Conservation (phyloP, 92 coral and sea anemone genomes). For the Phenganax marumi region DNA sequence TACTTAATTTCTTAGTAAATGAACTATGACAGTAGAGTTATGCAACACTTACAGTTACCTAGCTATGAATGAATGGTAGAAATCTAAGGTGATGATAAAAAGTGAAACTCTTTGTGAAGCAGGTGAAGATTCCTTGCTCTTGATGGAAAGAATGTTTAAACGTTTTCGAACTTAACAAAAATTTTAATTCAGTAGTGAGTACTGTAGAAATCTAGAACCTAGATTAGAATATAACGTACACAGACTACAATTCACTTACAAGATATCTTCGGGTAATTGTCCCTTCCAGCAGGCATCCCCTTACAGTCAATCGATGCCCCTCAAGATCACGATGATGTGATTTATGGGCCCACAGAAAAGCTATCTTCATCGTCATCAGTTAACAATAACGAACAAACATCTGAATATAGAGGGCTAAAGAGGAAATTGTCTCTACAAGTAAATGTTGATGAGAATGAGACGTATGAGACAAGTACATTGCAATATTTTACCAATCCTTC, state of each 20-base stretch:
- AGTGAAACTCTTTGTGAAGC: too few species aligned
- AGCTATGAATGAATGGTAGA: too few species aligned
- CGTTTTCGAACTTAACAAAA: too few species aligned
- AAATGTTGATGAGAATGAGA: background rate
- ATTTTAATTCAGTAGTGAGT: too few species aligned
- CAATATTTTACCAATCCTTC: slow-evolving; percentile 12
- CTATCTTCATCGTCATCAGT: background rate
- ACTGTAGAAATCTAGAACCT: too few species aligned
- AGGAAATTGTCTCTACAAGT: background rate
- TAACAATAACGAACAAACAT: background rate
- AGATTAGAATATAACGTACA: background rate
- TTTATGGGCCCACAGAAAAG: background rate
- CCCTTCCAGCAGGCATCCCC: slow-evolving; percentile 9
- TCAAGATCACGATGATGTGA: slow-evolving; percentile 7
- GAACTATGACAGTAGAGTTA: too few species aligned
- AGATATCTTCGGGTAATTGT: background rate
- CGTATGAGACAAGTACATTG: background rate
- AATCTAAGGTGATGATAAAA: too few species aligned
- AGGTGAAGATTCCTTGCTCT: too few species aligned
- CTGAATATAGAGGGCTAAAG: background rate
- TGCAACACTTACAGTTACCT: too few species aligned
- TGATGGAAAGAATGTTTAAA: too few species aligned
- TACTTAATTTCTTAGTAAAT: too few species aligned
- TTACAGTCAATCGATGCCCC: slow-evolving; percentile 6
- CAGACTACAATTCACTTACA: slow-evolving; percentile 5